phyloP scores from a whole-genome alignment of 2,113 vertebrate genomes.

The Colinus virginianus region DNA sequence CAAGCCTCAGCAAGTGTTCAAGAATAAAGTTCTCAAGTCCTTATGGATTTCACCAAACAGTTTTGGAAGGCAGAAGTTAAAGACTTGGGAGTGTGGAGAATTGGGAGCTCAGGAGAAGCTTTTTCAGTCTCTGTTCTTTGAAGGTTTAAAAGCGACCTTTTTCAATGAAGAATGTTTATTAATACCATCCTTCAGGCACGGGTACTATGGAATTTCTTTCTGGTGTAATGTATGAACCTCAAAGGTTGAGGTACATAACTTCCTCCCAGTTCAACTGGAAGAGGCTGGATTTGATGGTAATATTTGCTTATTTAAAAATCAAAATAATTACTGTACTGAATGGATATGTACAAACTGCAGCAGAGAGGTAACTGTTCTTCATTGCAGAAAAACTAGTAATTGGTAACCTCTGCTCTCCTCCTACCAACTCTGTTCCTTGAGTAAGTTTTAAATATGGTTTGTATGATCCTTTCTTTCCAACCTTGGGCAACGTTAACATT shows the following conservation, averaged over 20 bases:
- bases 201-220: constrained; percentile 3
- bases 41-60: not conserved
- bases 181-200: not conserved
- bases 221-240: not conserved
- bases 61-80: not conserved
- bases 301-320: constrained; percentile 39
- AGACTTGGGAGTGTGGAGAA: not conserved
- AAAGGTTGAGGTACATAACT: not conserved
- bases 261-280: constrained; percentile 49
- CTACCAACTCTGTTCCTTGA: not conserved
- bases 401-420: not conserved
- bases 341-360: not conserved
- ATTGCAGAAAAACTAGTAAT: not conserved
- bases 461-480: not conserved
- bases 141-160: not conserved
- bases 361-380: not conserved
- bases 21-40: not conserved
- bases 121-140: not conserved
- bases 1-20: not conserved
- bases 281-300: constrained; percentile 21
- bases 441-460: not conserved
- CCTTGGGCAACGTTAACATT: not conserved
- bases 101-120: not conserved
- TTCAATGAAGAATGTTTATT: constrained; percentile 22
- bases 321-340: not conserved